phyloP scores from a whole-genome alignment of 2,888 invertebrate species.

The Epinotia brunnichana region DNA sequence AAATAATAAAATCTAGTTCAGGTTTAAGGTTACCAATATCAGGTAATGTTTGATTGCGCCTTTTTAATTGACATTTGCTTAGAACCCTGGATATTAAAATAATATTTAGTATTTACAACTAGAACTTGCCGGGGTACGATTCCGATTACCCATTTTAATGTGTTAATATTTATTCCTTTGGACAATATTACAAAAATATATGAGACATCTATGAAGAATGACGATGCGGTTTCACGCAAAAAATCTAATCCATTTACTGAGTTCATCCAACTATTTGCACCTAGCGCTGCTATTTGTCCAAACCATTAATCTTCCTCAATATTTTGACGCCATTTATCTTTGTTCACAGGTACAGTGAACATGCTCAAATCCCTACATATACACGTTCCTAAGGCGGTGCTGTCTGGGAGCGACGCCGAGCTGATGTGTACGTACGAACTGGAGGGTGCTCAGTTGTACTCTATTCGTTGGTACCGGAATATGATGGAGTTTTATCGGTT shows the following conservation, averaged over 20 bases:
- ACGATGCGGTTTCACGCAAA: background rate
- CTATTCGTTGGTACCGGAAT: conserved; percentile 90
- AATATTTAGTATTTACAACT: too few relatives aligned
- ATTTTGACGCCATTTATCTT: conserved; percentile 43
- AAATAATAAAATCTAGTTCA: too few relatives aligned
- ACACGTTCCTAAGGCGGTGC: conserved; percentile 82
- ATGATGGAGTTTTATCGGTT: conserved; percentile 90
- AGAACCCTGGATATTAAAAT: too few relatives aligned
- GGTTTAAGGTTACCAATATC: too few relatives aligned
- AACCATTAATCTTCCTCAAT: conserved; percentile 39
- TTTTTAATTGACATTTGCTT: too few relatives aligned
- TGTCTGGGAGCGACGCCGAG: conserved; percentile 79
- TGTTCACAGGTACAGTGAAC: conserved; percentile 72
- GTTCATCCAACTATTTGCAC: conserved; percentile 9
- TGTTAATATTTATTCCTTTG: background rate
- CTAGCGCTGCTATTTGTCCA: conserved; percentile 31
- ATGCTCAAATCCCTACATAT: conserved; percentile 77
- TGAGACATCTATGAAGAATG: background rate
- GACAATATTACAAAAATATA: background rate
- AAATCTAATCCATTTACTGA: conserved; percentile 12
- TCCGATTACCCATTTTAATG: too few relatives aligned
- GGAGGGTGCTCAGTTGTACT: conserved; percentile 87
- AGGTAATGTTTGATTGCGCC: too few relatives aligned
- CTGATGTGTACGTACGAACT: conserved; percentile 83
- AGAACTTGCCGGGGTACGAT: too few relatives aligned